Percentiles rank a stretch among this genome's conserved stretches.
Evolutionary conservation across 2,888 invertebrate genomes (phyloP).

Genomic region (Aphelenchoides bicaudatus): DNA sequence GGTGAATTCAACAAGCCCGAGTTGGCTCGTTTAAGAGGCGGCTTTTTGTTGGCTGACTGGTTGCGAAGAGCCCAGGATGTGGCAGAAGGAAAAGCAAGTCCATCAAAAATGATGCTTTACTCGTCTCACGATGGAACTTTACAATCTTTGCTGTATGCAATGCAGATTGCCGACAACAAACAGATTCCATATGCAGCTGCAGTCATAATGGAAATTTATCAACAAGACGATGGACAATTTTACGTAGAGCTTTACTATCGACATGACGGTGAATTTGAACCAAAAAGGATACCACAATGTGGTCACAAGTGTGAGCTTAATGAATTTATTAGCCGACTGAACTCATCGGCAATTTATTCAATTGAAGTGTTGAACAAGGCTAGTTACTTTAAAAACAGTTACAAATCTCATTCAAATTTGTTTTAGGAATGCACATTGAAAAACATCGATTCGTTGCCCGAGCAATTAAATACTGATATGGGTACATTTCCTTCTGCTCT

Average conservation of each 20-base stretch:
- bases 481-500: no score
- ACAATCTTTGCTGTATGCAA: slow-evolving; percentile 23
- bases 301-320: neutral
- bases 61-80: slow-evolving; percentile 40
- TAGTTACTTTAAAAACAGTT: no score
- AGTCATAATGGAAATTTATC: slow-evolving; percentile 24
- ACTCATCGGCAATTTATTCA: neutral
- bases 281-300: neutral
- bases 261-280: neutral
- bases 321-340: neutral
- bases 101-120: slow-evolving; percentile 34
- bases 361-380: neutral
- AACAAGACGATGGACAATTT: slow-evolving; percentile 21
- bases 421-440: no score
- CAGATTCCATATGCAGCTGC: slow-evolving; percentile 27
- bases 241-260: slow-evolving; percentile 20
- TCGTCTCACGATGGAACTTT: slow-evolving; percentile 30
- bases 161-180: slow-evolving; percentile 23
- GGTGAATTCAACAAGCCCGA: slow-evolving; percentile 25
- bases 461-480: no score
- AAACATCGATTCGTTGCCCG: no score
- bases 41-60: slow-evolving; percentile 42
- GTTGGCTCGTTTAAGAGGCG: slow-evolving; percentile 35
- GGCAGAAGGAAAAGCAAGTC: slow-evolving; percentile 26
- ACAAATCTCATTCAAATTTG: no score